Conservation (phyloP, 2,113 vertebrate species). For the Cyanoramphus novaezelandiae region DNA sequence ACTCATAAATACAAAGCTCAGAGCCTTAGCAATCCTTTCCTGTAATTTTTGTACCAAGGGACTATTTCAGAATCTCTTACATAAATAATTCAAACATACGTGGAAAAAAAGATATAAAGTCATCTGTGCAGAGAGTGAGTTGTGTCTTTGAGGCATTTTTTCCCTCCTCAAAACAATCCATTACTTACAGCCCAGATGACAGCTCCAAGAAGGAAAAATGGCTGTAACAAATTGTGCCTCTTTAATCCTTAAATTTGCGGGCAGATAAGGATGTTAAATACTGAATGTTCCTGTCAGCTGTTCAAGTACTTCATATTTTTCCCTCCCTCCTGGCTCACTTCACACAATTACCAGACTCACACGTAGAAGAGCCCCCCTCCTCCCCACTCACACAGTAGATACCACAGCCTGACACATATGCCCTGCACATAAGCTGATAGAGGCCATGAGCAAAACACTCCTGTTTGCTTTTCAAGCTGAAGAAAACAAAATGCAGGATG, state of each 20-base stretch:
- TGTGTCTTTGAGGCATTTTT: not conserved
- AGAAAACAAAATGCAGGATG: fast-evolving
- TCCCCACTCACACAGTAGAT: not conserved
- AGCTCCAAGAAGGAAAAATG: not conserved
- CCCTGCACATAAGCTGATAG: too few species aligned
- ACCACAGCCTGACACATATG: not conserved
- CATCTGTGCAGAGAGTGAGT: not conserved
- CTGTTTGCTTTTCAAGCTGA: not conserved
- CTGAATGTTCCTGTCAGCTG: not conserved
- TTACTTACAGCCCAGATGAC: not conserved
- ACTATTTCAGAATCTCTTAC: not conserved
- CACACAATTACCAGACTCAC: not conserved
- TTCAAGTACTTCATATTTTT: not conserved
- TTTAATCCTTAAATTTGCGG: not conserved
- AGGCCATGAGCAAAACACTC: not conserved
- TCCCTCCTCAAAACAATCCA: not conserved
- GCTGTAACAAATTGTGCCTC: not conserved
- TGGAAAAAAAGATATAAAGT: not conserved
- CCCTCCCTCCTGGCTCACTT: not conserved
- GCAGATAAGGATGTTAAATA: not conserved
- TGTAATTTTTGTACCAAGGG: not conserved
- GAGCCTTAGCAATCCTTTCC: not conserved
- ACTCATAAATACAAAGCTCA: not conserved
- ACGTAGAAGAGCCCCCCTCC: fast-evolving
- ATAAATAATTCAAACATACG: not conserved